Evolutionary conservation across 92 coral and sea anemone genomes (phyloP), one percentile per base, ranked within the genome.

Genomic region (Parazoanthus darwini): DNA sequence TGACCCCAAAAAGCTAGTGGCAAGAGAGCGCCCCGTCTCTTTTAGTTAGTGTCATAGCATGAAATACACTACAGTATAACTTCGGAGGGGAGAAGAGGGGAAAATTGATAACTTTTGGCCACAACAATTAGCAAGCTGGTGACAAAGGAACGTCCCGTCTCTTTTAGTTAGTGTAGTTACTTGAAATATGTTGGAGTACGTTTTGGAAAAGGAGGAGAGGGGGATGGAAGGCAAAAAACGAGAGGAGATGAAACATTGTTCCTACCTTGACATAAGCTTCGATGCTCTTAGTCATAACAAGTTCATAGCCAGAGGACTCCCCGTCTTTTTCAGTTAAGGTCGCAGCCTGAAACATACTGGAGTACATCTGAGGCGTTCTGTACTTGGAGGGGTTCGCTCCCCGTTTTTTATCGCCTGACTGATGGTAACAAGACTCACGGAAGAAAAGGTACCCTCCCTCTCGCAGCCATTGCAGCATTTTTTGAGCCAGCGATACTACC

Each of bases 381-480:
- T 94, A 94, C 48, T 90, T 92, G 11, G 96, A 90, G 35, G 96
- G 96, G 76, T 94, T 94, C 33, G 87, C 94, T 6, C 92, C 87
- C 43, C 92, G 79, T 86, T 92, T 92, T 68, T 91, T 92, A 85
- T 94, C 89, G 10, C 96, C 96, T 37, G 96, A 94, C 80, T 88
- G 92, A 56, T 94, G 96, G 74, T 90, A 94, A 23, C 96, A 94
- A 3, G 96, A 94, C 80, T 94, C 96, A 22, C 96, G 96, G 90
- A 94, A 94, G 78, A 94, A 94, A 35, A 94, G 89, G 59, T 82
- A 74, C 9, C 96, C 96, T 5, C 80, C 96, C 63, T 85, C 87
- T 22, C 71, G 74, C 26, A 94, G 87, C 96, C 96, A 94, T 2
- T 67, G 84, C 23, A 94, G 83, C 93, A 92, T 88, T 82, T 92